Evolutionary conservation across 2,888 invertebrate species (phyloP), one percentile per base, ranked within the genome.

Genomic region (Acanthosepion esculentum): DNA sequence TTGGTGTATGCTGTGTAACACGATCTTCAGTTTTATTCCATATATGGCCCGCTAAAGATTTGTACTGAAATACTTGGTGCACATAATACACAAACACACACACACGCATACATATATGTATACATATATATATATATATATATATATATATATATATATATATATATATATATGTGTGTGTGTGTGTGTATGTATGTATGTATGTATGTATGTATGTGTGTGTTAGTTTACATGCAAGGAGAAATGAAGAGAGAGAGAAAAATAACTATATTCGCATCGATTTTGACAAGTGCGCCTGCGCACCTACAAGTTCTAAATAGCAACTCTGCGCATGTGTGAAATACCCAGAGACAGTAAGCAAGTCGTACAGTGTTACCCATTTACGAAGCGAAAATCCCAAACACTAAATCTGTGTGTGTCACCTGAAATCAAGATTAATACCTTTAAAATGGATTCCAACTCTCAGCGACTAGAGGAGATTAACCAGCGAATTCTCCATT

Each of bases 401-500:
- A 78, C 78, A 78, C 78, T 15, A 78, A 78, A 78, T n/a, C n/a
- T n/a, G 78, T n/a, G n/a, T n/a, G 12, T 78, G 78, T 78, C 78
- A 78, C 78, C n/a, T 12, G 78, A n/a, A 78, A 78, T 78, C n/a
- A 78, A 78, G 78, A 78, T 78, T 78, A 78, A 78, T 78, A n/a
- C 78, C n/a, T 78, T 78, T 78, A 78, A 33, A 78, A 78, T 78
- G 78, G 78, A 78, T 78, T 78, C 78, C 78, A 78, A 78, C 78
- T n/a, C 78, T 78, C n/a, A 78, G 15, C 78, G 15, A 78, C n/a
- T 78, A 1, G 15, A 78, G 78, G n/a, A 78, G 78, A 78, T 78
- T 78, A 78, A 78, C 78, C n/a, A 78, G 10, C 29, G 78, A 1
- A 5, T 4, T n/a, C 78, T 15, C n/a, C 8, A 78, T n/a, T 41